These are phyloP conservation scores for Heliconius hewitsoni DNA, from an alignment of 1,140 invertebrate species.

Conservation along the genomic window DNA sequence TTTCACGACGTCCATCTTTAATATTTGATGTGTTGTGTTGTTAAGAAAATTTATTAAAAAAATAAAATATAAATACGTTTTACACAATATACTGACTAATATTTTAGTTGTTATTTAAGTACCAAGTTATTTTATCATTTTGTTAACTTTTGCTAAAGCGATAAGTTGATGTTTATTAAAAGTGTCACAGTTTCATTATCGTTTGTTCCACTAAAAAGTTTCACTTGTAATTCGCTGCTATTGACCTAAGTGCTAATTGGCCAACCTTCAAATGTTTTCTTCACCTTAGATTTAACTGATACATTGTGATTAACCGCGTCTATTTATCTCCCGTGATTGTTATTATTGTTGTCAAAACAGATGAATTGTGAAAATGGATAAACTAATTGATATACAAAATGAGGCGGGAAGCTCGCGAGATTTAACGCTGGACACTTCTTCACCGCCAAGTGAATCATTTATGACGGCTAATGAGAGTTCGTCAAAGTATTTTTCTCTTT, in stretches of 20 bases:
- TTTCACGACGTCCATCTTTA: slow-evolving; percentile 77
- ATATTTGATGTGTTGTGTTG: slow-evolving; percentile 78
- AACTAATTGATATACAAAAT: slow-evolving; percentile 69
- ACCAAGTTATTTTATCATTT: slow-evolving; percentile 29
- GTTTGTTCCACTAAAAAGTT: slow-evolving; percentile 75
- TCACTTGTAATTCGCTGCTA: slow-evolving; percentile 74
- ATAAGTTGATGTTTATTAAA: slow-evolving; percentile 56
- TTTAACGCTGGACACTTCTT: slow-evolving; percentile 65
- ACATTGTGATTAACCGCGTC: slow-evolving; percentile 41
- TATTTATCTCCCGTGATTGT: slow-evolving; percentile 39
- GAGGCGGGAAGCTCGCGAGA: slow-evolving; percentile 64
- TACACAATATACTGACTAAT: slow-evolving; percentile 42
- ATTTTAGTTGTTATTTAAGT: slow-evolving; percentile 33
- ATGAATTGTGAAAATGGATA: slow-evolving; percentile 79
- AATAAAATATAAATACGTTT: slow-evolving; percentile 52
- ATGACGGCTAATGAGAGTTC: slow-evolving; percentile 74
- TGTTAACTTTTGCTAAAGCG: slow-evolving; percentile 27
- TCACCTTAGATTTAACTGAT: slow-evolving; percentile 48
- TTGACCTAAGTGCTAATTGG: slow-evolving; percentile 79
- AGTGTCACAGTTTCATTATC: slow-evolving; percentile 77
- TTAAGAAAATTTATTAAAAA: slow-evolving; percentile 66
- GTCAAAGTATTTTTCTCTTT: slow-evolving; percentile 76
- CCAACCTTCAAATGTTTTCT: slow-evolving; percentile 71
- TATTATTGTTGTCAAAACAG: slow-evolving; percentile 66
- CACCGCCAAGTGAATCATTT: slow-evolving; percentile 64